These are phyloP conservation scores for Rhombomys opimus DNA, from an alignment of 2,113 vertebrate species.

Conservation along the genomic window DNA sequence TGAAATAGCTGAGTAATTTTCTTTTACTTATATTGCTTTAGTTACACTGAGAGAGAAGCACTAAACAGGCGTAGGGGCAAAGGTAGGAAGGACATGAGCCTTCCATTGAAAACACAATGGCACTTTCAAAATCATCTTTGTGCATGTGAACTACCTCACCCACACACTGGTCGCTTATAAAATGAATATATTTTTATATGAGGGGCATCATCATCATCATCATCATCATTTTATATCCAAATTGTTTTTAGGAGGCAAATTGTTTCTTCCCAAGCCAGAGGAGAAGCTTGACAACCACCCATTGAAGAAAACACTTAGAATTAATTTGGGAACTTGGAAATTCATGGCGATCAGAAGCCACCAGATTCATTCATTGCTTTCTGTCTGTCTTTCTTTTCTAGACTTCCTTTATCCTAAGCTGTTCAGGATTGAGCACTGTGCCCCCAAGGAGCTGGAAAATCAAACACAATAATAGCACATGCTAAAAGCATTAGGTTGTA, in stretches of 20 bases:
- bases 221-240: neutral
- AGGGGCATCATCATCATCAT: neutral
- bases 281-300: neutral
- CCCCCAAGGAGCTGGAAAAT: neutral
- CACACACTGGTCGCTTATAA: neutral
- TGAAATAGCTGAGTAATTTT: conserved; percentile 19
- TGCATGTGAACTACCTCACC: neutral
- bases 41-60: neutral
- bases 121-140: neutral
- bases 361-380: neutral
- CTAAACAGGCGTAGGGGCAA: neutral
- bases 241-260: conserved; percentile 4
- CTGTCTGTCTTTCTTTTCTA: neutral
- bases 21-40: neutral
- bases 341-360: neutral
- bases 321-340: neutral
- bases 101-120: neutral
- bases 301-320: neutral
- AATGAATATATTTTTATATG: conserved; percentile 11
- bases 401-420: neutral
- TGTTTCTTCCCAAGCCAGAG: neutral
- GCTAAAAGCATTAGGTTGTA: neutral
- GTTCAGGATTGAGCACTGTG: neutral
- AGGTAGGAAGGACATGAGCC: neutral
- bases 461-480: neutral